Conservation (phyloP, 2,113 vertebrate genomes). For the Peromyscus leucopus region DNA sequence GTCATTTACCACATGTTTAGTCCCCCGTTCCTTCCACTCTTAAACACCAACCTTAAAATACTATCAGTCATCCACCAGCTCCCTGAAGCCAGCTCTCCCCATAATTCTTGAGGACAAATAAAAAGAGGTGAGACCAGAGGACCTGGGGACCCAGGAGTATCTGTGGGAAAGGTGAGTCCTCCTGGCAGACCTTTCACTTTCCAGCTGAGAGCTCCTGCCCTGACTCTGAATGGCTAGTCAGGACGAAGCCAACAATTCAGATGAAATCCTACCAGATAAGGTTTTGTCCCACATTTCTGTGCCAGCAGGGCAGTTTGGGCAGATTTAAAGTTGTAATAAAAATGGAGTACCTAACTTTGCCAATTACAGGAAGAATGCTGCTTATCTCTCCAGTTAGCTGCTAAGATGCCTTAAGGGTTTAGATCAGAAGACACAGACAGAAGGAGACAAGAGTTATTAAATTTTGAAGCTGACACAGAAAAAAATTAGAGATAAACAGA, state of each 20-base stretch:
- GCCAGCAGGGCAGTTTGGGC: conserved; percentile 71
- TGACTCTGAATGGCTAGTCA: background rate
- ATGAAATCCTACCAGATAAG: conserved; percentile 15
- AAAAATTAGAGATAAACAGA: conserved; percentile 70
- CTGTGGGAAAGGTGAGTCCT: background rate
- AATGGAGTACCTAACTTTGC: conserved; percentile 72
- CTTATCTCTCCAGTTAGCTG: conserved; percentile 75
- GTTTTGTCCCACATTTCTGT: conserved; percentile 73
- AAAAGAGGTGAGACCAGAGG: background rate
- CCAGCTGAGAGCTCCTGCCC: background rate
- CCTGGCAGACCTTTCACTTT: background rate
- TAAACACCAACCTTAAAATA: background rate
- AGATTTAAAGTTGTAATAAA: conserved; percentile 69
- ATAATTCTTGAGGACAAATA: background rate
- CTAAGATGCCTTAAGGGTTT: conserved; percentile 79
- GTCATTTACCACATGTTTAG: conserved; percentile 7
- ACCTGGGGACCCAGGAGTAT: background rate
- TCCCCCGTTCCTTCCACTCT: background rate
- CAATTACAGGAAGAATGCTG: conserved; percentile 71
- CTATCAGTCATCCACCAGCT: background rate
- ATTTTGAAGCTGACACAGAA: conserved; percentile 67
- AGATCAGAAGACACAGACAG: conserved; percentile 77
- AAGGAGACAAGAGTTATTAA: conserved; percentile 71
- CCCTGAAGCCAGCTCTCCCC: background rate
- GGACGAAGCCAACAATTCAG: background rate